Evolutionary conservation across 1,140 invertebrate genomes (phyloP).

Genomic region (Pseudomyrmex flavicornis): DNA sequence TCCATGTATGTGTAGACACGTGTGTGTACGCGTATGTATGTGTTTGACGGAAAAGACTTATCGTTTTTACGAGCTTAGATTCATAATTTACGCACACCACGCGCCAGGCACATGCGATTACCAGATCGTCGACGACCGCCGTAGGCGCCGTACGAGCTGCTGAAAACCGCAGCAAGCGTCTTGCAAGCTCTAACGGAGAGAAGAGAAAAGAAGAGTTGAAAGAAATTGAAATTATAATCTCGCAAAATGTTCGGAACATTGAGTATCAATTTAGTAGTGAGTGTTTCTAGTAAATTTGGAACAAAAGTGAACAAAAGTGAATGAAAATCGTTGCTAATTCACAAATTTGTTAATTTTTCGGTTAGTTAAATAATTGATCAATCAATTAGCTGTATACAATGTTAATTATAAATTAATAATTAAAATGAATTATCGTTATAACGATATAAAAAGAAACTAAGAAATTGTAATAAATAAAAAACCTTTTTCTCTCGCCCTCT

Average conservation of each 20-base stretch:
- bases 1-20: neutral
- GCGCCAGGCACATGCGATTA: conserved; percentile 42
- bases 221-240: neutral
- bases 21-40: neutral
- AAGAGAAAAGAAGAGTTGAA: neutral
- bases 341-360: neutral
- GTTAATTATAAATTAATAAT: neutral
- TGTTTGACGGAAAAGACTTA: conserved; percentile 46
- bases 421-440: no score
- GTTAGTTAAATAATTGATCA: neutral
- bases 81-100: conserved; percentile 56
- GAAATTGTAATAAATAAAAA: neutral
- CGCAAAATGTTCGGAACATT: neutral
- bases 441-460: neutral
- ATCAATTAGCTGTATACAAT: neutral
- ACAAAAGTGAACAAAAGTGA: conserved; percentile 7
- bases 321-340: neutral
- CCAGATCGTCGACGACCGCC: conserved; percentile 50
- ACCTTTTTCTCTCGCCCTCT: neutral
- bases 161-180: no score
- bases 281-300: no score
- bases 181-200: neutral
- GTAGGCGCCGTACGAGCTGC: conserved; percentile 24
- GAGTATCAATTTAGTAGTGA: neutral
- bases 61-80: conserved; percentile 56